These are phyloP conservation scores for Aphis gossypii DNA, from an alignment of 1,140 invertebrate species.

Conservation along the genomic window DNA sequence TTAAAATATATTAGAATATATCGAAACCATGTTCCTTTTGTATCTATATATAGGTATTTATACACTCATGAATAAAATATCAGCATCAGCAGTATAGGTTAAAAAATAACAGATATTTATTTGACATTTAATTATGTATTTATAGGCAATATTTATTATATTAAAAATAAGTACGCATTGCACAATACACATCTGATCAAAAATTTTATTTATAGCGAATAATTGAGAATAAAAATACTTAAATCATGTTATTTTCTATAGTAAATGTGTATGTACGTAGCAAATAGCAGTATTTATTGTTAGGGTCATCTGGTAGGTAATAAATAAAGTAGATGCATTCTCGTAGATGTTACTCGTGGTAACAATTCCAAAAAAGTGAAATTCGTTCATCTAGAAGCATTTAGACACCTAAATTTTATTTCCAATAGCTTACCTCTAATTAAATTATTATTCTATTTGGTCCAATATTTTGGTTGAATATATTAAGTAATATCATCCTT, in stretches of 20 bases:
- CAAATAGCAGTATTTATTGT: not conserved
- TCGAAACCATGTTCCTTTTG: not conserved
- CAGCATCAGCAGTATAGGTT: not conserved
- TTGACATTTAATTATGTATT: not conserved
- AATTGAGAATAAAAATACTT: not conserved
- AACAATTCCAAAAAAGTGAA: not conserved
- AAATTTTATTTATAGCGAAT: not conserved
- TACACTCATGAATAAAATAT: not conserved
- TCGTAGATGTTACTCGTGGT: not conserved
- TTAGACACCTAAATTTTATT: not conserved
- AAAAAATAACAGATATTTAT: not conserved
- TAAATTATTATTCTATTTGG: not conserved
- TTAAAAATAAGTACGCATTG: not conserved
- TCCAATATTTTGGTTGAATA: not conserved
- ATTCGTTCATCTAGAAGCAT: not conserved
- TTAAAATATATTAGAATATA: slow-evolving; percentile 10
- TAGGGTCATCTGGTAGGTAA: not conserved
- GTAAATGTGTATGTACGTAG: not conserved
- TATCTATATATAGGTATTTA: no score
- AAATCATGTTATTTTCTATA: not conserved
- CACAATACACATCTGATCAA: not conserved
- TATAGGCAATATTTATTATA: not conserved
- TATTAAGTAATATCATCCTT: not conserved
- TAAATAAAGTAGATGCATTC: not conserved
- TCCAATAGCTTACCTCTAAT: not conserved